phyloP scores from a whole-genome alignment of 1,140 invertebrate species.

The Odontomachus brunneus region DNA sequence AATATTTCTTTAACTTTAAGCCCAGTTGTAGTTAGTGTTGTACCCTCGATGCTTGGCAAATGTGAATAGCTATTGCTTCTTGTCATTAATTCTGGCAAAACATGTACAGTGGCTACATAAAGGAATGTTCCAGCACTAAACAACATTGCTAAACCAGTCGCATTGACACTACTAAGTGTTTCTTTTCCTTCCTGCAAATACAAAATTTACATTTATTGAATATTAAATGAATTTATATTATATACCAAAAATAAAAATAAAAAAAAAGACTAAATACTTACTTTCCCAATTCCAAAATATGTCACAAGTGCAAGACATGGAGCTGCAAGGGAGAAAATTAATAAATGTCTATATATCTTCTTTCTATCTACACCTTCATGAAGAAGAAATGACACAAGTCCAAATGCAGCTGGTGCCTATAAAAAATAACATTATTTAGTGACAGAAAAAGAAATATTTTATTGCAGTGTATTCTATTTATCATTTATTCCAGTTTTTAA shows the following conservation, averaged over 20 bases:
- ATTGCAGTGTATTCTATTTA: conserved; percentile 3
- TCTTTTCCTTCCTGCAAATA: conserved; percentile 88
- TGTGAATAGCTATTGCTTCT: conserved; percentile 84
- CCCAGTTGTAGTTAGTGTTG: conserved; percentile 86
- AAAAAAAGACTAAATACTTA: conserved; percentile 84
- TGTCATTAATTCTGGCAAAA: conserved; percentile 95
- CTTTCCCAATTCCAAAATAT: conserved; percentile 96
- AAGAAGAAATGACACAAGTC: conserved; percentile 97
- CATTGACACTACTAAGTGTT: conserved; percentile 93
- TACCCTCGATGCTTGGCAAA: conserved; percentile 84
- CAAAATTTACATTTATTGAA: conserved; percentile 51
- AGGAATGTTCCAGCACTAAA: conserved; percentile 99
- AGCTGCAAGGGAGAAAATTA: conserved; percentile 97
- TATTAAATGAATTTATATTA: conserved; percentile 23
- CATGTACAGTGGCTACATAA: conserved; percentile 99
- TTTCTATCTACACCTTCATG: conserved; percentile 97
- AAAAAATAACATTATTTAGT: conserved; percentile 24
- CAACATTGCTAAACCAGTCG: conserved; percentile 98
- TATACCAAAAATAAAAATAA: neutral
- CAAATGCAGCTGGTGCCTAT: conserved; percentile 98
- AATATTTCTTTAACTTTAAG: conserved; percentile 93
- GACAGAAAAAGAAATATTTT: neutral
- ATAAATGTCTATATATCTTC: conserved; percentile 94
- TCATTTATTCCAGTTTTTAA: conserved; percentile 3
- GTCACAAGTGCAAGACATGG: conserved; percentile 96